Evolutionary conservation across 1,140 invertebrate genomes (phyloP), one percentile per base, ranked within the genome.

Genomic region (Rhagoletis pomonella): DNA sequence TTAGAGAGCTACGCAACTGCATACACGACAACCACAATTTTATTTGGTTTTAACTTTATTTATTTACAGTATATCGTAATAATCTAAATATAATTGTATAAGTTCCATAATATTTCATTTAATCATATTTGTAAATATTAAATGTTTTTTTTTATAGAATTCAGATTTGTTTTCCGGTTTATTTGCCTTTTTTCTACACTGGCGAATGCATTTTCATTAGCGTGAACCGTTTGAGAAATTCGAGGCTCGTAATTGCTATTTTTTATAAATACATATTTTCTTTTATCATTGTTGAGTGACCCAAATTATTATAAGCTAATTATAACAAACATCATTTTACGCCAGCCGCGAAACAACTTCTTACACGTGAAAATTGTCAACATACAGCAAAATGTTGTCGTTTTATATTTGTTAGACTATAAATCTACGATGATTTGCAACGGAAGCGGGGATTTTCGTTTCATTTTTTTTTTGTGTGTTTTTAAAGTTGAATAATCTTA

Each of bases 51-150:
- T 87, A 69, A 44, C 62, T 84, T 64, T 60, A 50, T 85, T 88
- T 88, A 86, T 88, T 88, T 88, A 87, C 85, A 88, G 86, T 86
- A 55, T 86, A 69, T 86, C 62, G 85, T 86, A 62, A 86, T 86
- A 86, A 86, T 86, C 85, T 86, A 86, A 86, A 86, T 86, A 86
- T 86, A 86, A 86, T 86, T 86, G 59, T 65, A 86, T 86, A 86
- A 86, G 59, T 67, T 86, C 64, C 86, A 55, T 86, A 86, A 85
- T 85, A 85, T 85, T 84, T 85, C 55, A 85, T 85, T 85, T 85
- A 81, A 81, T 81, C 7, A 55, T 81, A 81, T 81, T 55, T 59
- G 84, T 85, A 59, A 60, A 85, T 62, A 62, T 60, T 67, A 67
- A 62, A 65, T 86, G 39, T 67, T 14, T 19, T n/a, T n/a, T n/a